Evolutionary conservation across 2,888 invertebrate genomes (phyloP).

Genomic region (Sclerodermus sp.): DNA sequence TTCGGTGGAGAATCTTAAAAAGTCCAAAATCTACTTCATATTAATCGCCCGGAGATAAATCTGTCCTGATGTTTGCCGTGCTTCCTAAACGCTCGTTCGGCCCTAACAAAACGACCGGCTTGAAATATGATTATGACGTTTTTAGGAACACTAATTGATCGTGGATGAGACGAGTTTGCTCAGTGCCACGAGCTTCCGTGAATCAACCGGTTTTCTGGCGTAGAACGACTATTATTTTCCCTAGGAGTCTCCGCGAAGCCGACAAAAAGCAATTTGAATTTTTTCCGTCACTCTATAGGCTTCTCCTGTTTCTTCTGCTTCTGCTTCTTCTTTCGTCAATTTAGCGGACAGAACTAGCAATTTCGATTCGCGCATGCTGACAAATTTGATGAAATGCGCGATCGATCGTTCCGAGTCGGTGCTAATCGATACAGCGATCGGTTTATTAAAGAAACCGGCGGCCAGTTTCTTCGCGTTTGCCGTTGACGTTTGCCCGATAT

Average conservation of each 20-base stretch:
- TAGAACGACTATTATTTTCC: too few relatives aligned
- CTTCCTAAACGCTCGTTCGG: slow-evolving; percentile 1
- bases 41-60: too few relatives aligned
- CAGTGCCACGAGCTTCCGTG: neutral
- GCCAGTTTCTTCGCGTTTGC: slow-evolving; percentile 38
- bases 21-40: too few relatives aligned
- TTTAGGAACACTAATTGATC: slow-evolving; percentile 5
- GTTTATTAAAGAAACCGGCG: slow-evolving; percentile 44
- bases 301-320: too few relatives aligned
- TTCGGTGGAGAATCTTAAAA: too few relatives aligned
- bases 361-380: slow-evolving; percentile 49
- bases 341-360: too few relatives aligned
- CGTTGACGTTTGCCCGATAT: slow-evolving; percentile 29
- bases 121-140: slow-evolving; percentile 1
- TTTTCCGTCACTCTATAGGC: too few relatives aligned
- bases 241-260: too few relatives aligned
- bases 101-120: neutral
- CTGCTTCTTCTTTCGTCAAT: too few relatives aligned
- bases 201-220: neutral
- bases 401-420: slow-evolving; percentile 50
- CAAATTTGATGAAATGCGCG: slow-evolving; percentile 55
- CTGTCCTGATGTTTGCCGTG: neutral
- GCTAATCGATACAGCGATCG: slow-evolving; percentile 55
- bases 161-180: neutral
- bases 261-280: too few relatives aligned